Percentiles rank a stretch among this genome's conserved stretches.
phyloP scores from a whole-genome alignment of 2,113 vertebrate species.

The Pollachius pollachius region DNA sequence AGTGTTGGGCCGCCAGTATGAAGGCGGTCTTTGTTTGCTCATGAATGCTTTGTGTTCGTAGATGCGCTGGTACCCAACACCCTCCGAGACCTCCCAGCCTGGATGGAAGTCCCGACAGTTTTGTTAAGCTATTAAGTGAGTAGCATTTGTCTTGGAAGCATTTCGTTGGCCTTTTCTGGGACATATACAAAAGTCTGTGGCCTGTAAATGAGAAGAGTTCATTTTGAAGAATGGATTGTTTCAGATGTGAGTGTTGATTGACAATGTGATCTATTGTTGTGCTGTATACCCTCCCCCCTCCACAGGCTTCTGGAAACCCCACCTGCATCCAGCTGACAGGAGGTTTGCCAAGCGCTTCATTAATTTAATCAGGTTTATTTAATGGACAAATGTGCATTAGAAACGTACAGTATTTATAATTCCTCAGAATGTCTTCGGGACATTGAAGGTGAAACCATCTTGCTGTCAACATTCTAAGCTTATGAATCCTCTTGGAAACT shows the following conservation, averaged over 20 bases:
- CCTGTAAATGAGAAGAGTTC: too few relatives aligned
- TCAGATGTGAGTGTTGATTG: neutral
- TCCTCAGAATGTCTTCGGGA: conserved; percentile 51
- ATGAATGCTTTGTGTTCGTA: conserved; percentile 67
- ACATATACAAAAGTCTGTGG: conserved; percentile 12
- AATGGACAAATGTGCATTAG: conserved; percentile 71
- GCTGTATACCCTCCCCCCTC: neutral
- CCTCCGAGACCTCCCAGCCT: conserved; percentile 89
- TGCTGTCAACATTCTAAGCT: conserved; percentile 66
- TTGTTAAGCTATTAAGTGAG: conserved; percentile 84
- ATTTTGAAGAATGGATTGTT: too few relatives aligned
- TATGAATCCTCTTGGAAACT: conserved; percentile 49
- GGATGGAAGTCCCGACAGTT: conserved; percentile 98
- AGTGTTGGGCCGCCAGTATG: conserved; percentile 25
- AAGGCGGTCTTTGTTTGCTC: conserved; percentile 38
- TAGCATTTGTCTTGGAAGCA: conserved; percentile 46
- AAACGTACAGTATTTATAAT: conserved; percentile 65
- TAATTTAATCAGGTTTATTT: conserved; percentile 74
- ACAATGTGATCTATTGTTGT: conserved; percentile 5
- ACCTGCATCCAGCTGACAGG: conserved; percentile 69
- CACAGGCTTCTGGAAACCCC: conserved; percentile 63
- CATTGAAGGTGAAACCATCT: conserved; percentile 60
- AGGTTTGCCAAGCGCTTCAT: conserved; percentile 65
- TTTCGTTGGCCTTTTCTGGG: conserved; percentile 5
- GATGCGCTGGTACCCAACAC: conserved; percentile 97